These are phyloP conservation scores for Leptobrachium ailaonicum DNA, from an alignment of 2,113 vertebrate genomes.

Conservation along the genomic window DNA sequence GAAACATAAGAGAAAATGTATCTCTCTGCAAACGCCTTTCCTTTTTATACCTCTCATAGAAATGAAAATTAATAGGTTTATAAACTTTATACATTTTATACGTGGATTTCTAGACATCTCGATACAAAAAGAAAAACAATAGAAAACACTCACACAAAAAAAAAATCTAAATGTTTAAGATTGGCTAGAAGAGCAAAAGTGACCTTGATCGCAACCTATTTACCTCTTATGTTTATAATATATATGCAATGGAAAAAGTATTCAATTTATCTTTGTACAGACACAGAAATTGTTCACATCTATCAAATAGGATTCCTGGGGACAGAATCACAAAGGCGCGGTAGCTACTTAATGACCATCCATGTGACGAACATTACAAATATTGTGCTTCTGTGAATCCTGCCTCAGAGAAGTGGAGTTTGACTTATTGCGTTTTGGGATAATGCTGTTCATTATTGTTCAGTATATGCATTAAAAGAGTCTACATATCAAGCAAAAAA, in stretches of 20 bases:
- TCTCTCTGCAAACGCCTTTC: too few species aligned
- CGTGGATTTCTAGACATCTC: too few species aligned
- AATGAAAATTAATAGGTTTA: too few species aligned
- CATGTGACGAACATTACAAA: slow-evolving; percentile 37
- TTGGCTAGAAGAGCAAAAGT: slow-evolving; percentile 18
- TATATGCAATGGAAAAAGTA: slow-evolving; percentile 23
- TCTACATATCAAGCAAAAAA: slow-evolving; percentile 1
- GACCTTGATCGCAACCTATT: slow-evolving; percentile 35
- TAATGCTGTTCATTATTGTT: slow-evolving; percentile 6
- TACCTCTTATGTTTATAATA: slow-evolving; percentile 41
- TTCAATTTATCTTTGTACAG: slow-evolving; percentile 39
- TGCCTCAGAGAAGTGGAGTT: slow-evolving; percentile 2
- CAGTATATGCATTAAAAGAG: slow-evolving; percentile 15
- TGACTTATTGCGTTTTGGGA: neutral
- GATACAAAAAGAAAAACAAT: too few species aligned
- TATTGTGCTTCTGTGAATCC: slow-evolving; percentile 22
- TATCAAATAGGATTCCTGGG: slow-evolving; percentile 35
- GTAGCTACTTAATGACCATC: slow-evolving; percentile 40
- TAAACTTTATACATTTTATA: too few species aligned
- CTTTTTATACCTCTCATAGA: too few species aligned
- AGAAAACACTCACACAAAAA: neutral
- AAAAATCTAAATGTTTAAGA: neutral
- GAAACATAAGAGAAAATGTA: too few species aligned
- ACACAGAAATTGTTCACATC: slow-evolving; percentile 47
- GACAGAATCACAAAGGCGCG: slow-evolving; percentile 37